Conservation (phyloP, 2,888 invertebrate genomes). For the Himalopsyche tibetana region DNA sequence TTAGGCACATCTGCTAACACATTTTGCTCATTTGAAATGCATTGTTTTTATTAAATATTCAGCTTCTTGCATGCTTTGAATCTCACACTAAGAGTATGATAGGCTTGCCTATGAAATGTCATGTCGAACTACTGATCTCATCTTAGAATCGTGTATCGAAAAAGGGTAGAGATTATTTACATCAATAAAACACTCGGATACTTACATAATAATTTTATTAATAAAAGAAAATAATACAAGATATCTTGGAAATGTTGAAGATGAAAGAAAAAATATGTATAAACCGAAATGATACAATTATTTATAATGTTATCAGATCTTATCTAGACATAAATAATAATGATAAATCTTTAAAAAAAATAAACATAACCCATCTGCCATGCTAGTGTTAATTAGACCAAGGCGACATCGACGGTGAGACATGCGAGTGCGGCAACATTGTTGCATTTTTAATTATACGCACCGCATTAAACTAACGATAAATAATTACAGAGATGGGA, state of each 20-base stretch:
- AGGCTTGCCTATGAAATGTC: no score
- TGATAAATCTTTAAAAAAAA: background rate
- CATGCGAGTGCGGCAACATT: background rate
- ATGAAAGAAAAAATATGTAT: background rate
- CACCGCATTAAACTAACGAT: no score
- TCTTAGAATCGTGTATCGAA: no score
- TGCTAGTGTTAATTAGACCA: background rate
- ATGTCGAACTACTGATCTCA: no score
- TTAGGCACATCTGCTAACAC: no score
- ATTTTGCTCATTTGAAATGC: no score
- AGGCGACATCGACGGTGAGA: background rate
- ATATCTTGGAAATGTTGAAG: constrained; percentile 40
- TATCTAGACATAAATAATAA: constrained; percentile 11
- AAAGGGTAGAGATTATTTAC: no score
- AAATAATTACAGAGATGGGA: no score
- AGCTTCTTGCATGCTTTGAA: no score
- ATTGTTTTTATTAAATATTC: no score
- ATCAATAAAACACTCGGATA: background rate
- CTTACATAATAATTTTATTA: constrained; percentile 38
- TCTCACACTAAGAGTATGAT: no score
- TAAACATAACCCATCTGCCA: background rate
- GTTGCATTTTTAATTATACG: no score
- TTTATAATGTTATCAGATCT: constrained; percentile 12
- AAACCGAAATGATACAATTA: background rate
- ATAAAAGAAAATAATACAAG: constrained; percentile 38